Evolutionary conservation across 2,113 vertebrate species (phyloP).

Genomic region (Corynorhinus townsendii): DNA sequence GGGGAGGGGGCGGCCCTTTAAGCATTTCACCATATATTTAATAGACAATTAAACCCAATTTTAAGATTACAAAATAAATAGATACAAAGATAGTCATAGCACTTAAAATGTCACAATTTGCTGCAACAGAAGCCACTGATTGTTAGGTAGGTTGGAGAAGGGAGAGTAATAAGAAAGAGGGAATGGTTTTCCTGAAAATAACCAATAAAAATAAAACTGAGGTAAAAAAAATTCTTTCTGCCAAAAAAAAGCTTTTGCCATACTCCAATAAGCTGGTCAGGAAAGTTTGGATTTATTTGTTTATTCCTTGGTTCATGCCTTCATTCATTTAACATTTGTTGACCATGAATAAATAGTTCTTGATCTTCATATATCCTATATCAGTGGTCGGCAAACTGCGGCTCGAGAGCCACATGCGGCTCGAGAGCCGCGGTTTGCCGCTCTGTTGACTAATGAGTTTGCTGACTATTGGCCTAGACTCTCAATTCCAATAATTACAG

Average conservation of each 20-base stretch:
- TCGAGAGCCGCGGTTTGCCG: too few relatives aligned
- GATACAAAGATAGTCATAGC: not conserved
- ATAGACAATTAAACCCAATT: not conserved
- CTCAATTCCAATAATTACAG: too few relatives aligned
- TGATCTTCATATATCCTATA: too few relatives aligned
- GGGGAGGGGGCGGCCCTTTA: not conserved
- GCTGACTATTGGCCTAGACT: too few relatives aligned
- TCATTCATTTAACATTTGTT: not conserved
- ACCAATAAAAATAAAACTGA: not conserved
- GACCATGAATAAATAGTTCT: not conserved
- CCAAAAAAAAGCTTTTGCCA: not conserved
- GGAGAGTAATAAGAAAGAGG: not conserved
- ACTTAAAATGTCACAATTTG: not conserved
- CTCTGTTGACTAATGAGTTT: too few relatives aligned
- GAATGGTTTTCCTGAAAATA: not conserved
- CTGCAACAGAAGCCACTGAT: not conserved
- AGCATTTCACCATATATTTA: not conserved
- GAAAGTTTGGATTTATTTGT: not conserved
- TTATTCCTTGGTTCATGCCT: not conserved
- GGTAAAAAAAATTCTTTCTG: not conserved
- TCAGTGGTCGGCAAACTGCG: too few relatives aligned
- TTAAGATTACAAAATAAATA: slow-evolving; percentile 1
- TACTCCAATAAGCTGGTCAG: not conserved
- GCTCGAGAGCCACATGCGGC: too few relatives aligned
- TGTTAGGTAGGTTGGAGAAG: not conserved